These are phyloP conservation scores for Pantherophis guttatus DNA, from an alignment of 2,113 vertebrate genomes.

Conservation along the genomic window DNA sequence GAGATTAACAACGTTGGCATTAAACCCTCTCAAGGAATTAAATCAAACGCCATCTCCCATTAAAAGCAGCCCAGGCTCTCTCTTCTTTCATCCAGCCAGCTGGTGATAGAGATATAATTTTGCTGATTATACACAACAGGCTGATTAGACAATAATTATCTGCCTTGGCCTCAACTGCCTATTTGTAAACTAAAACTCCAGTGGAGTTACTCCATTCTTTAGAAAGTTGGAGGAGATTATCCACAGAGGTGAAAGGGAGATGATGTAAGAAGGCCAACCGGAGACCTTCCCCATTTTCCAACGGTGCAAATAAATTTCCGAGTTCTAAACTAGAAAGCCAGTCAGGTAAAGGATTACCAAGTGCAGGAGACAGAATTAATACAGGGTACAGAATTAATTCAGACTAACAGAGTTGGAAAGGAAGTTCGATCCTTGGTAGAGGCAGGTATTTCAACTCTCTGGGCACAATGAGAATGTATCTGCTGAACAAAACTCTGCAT, in stretches of 20 bases:
- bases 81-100: not conserved
- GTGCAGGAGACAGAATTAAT: not conserved
- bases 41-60: not conserved
- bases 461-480: too few relatives aligned
- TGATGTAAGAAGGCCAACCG: not conserved
- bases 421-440: too few relatives aligned
- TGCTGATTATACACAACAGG: not conserved
- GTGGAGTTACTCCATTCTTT: not conserved
- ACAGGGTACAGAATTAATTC: not conserved
- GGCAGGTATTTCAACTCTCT: too few relatives aligned
- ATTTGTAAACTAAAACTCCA: not conserved
- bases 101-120: not conserved
- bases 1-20: not conserved
- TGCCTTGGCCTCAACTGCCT: not conserved
- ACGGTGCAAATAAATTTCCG: not conserved
- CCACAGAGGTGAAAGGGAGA: not conserved
- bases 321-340: not conserved
- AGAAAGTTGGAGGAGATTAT: not conserved
- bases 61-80: not conserved
- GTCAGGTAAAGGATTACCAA: not conserved
- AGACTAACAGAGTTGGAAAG: too few relatives aligned
- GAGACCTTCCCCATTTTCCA: not conserved
- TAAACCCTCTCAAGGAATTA: not conserved
- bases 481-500: too few relatives aligned
- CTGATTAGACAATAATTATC: not conserved